Evolutionary conservation across 2,797 vertebrate genomes (phyloP).

Genomic region (Chelonia mydas): DNA sequence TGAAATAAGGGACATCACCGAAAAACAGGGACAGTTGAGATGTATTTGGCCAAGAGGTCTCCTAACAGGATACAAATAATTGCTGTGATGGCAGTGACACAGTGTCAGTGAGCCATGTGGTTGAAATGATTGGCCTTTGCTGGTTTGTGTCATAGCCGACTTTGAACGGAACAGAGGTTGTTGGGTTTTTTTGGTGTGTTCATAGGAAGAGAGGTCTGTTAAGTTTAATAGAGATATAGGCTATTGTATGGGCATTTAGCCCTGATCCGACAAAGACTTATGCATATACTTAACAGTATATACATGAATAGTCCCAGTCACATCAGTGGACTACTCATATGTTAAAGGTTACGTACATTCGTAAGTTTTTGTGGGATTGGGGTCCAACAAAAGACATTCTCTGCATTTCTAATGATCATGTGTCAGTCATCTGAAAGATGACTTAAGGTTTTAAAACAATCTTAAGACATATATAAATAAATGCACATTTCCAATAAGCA

Average conservation of each 20-base stretch:
- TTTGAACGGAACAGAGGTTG: not conserved
- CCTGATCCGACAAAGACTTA: not conserved
- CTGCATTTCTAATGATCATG: not conserved
- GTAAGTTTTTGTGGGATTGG: not conserved
- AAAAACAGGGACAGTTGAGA: not conserved
- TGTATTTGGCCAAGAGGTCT: not conserved
- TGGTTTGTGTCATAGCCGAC: not conserved
- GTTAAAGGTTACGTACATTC: not conserved
- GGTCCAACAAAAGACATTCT: not conserved
- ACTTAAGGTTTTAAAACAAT: not conserved
- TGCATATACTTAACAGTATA: not conserved
- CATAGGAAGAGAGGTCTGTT: not conserved
- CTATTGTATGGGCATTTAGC: not conserved
- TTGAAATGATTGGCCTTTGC: not conserved
- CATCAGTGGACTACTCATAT: not conserved
- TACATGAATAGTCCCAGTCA: not conserved
- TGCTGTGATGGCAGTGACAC: not conserved
- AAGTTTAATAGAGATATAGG: not conserved
- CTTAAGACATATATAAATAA: slow-evolving; percentile 26
- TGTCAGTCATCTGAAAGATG: not conserved
- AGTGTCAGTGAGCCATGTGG: not conserved
- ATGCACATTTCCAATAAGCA: slow-evolving; percentile 13
- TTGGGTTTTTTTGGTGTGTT: not conserved
- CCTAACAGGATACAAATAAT: not conserved
- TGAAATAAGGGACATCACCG: not conserved